Conservation (phyloP, 2,113 vertebrate species). For the Erinaceus europaeus region DNA sequence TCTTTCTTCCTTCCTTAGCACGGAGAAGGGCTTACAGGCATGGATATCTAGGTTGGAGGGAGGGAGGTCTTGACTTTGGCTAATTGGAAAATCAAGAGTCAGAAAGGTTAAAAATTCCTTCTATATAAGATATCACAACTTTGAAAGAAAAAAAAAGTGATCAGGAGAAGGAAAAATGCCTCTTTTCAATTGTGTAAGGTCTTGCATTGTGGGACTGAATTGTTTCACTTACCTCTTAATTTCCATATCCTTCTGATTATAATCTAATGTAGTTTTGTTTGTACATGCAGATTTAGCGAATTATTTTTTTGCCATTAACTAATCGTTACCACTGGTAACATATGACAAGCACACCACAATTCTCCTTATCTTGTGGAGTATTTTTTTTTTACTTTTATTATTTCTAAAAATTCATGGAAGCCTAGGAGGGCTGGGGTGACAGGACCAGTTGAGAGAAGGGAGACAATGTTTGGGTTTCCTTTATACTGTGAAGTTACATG, state of each 20-base stretch:
- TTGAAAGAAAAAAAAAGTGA: constrained; percentile 64
- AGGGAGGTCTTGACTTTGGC: constrained; percentile 58
- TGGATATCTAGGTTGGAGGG: constrained; percentile 50
- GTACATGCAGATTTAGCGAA: constrained; percentile 78
- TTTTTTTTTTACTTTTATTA: constrained; percentile 56
- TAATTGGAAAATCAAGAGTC: constrained; percentile 42
- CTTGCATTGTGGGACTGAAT: constrained; percentile 77
- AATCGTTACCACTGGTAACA: constrained; percentile 81
- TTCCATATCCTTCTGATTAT: constrained; percentile 77
- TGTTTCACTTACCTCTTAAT: constrained; percentile 82
- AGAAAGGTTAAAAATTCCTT: constrained; percentile 58
- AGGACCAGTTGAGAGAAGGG: constrained; percentile 75
- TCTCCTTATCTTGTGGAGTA: constrained; percentile 60
- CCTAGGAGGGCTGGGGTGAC: constrained; percentile 76
- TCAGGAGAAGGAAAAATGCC: constrained; percentile 77
- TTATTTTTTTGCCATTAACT: constrained; percentile 74
- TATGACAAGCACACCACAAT: constrained; percentile 83
- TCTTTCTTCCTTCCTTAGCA: constrained; percentile 60
- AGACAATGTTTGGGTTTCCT: constrained; percentile 78
- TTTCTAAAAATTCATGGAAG: constrained; percentile 76
- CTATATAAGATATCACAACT: constrained; percentile 66
- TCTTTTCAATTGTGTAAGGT: constrained; percentile 76
- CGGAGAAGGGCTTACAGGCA: constrained; percentile 37
- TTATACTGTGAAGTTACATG: constrained; percentile 88
- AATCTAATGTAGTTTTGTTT: constrained; percentile 80